Conservation (phyloP, 2,113 vertebrate genomes). For the Cygnus buccinator region DNA sequence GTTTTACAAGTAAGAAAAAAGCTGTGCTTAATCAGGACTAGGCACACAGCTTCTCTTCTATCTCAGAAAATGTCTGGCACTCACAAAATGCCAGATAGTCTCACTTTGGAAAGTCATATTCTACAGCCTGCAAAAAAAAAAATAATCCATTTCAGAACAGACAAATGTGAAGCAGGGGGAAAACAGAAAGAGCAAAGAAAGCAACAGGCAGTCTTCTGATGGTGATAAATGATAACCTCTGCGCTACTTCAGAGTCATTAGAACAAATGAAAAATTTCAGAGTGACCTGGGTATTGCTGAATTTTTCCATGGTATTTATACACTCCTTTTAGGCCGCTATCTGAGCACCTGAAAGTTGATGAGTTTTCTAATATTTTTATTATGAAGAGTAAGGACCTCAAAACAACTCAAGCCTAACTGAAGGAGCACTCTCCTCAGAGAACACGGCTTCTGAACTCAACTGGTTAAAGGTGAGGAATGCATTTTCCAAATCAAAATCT, state of each 20-base stretch:
- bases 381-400: not conserved
- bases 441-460: not conserved
- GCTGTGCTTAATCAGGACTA: not conserved
- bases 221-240: not conserved
- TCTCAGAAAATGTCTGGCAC: constrained; percentile 17
- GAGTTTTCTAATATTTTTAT: not conserved
- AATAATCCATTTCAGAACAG: not conserved
- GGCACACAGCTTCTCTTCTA: not conserved
- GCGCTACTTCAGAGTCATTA: not conserved
- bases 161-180: not conserved
- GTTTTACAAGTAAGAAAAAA: not conserved
- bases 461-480: not conserved
- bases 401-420: not conserved
- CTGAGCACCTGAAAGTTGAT: not conserved
- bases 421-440: not conserved
- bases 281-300: not conserved
- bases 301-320: not conserved
- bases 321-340: not conserved
- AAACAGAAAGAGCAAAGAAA: not conserved
- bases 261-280: not conserved
- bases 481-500: not conserved
- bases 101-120: constrained; percentile 2
- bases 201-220: not conserved
- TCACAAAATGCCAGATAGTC: constrained; percentile 19
- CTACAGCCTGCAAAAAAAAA: constrained; percentile 20